Percentiles rank a stretch among this genome's conserved stretches.
Conservation (phyloP, 30 jellyfish, hydroid and myxozoan species). For the Turritopsis dohrnii region DNA sequence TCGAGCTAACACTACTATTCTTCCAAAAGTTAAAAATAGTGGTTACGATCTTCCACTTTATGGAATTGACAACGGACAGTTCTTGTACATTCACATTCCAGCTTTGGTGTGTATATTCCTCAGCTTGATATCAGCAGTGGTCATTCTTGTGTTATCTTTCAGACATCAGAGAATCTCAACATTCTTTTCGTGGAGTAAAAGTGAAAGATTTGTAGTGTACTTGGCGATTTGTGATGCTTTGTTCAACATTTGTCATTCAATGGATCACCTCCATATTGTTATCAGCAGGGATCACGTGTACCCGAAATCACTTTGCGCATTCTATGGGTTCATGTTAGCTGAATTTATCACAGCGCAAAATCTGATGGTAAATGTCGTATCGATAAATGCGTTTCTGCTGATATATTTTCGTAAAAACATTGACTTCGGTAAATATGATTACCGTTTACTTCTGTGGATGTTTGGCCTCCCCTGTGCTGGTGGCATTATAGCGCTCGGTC, state of each 20-base stretch:
- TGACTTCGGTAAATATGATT: slow-evolving; percentile 13
- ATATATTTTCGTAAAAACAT: slow-evolving; percentile 15
- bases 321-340: slow-evolving; percentile 27
- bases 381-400: slow-evolving; percentile 20
- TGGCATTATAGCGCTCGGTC: background rate
- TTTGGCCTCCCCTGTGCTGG: slow-evolving; percentile 11
- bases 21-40: background rate
- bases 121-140: slow-evolving; percentile 10
- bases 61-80: slow-evolving; percentile 5
- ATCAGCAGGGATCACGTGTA: background rate
- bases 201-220: slow-evolving; percentile 23
- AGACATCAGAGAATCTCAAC: slow-evolving; percentile 4
- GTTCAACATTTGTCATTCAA: slow-evolving; percentile 10
- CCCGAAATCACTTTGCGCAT: slow-evolving; percentile 12
- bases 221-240: slow-evolving; percentile 14
- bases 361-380: slow-evolving; percentile 19
- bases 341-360: slow-evolving; percentile 22
- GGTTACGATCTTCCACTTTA: slow-evolving; percentile 13
- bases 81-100: background rate
- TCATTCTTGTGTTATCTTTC: background rate
- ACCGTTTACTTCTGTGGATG: background rate
- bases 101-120: slow-evolving; percentile 10
- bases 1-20: too few species aligned
- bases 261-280: slow-evolving; percentile 20
- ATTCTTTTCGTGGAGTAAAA: slow-evolving; percentile 14